phyloP scores from a whole-genome alignment of 2,888 invertebrate species.

The Euplagia quadripunctaria region DNA sequence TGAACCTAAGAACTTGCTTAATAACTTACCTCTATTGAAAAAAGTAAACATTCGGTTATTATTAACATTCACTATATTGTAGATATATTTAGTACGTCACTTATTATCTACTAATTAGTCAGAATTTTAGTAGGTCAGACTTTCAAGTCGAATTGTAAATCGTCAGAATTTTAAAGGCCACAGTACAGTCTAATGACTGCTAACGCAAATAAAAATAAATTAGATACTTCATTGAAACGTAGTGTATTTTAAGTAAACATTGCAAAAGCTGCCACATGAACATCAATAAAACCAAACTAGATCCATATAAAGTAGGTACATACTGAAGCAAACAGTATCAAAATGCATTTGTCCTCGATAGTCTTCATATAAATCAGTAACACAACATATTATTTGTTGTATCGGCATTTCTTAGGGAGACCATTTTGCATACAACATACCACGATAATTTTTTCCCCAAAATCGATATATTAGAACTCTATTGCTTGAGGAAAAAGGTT shows the following conservation, averaged over 20 bases:
- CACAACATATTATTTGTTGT: conserved; percentile 68
- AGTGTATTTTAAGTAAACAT: background rate
- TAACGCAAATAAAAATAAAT: background rate
- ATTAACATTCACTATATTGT: no score
- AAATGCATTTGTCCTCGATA: conserved; percentile 66
- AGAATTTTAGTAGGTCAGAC: background rate
- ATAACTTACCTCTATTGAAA: no score
- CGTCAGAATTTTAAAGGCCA: background rate
- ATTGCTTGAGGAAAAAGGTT: accelerated
- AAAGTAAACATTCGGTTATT: no score
- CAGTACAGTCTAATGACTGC: background rate
- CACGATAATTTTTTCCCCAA: conserved; percentile 17
- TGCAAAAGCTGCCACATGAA: background rate
- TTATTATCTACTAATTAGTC: no score
- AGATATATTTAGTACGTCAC: no score
- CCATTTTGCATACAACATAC: conserved; percentile 68
- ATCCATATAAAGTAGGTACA: conserved; percentile 1
- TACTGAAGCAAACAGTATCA: conserved; percentile 44
- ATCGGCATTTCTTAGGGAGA: conserved; percentile 70
- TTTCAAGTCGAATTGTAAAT: background rate
- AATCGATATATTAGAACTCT: background rate
- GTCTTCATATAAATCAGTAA: conserved; percentile 69
- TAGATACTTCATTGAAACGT: background rate
- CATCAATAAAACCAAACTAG: background rate
- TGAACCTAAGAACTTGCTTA: no score